phyloP scores from a whole-genome alignment of 2,888 invertebrate genomes.

The Drosophila rubida region DNA sequence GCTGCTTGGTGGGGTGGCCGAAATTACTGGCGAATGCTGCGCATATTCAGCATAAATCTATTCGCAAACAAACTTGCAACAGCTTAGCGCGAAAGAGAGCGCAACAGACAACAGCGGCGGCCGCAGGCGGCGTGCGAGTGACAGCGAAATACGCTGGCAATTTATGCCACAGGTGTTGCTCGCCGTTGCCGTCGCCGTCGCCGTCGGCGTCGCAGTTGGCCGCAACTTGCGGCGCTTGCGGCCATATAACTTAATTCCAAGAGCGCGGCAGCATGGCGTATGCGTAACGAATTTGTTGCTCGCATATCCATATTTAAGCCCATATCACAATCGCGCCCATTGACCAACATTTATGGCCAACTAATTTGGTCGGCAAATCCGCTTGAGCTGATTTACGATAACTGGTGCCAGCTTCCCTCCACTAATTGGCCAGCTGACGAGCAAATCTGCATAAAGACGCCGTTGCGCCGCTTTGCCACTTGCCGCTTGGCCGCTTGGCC shows the following conservation, averaged over 20 bases:
- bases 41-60: slow-evolving; percentile 77
- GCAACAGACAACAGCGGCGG: neutral
- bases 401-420: slow-evolving; percentile 13
- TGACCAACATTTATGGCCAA: slow-evolving; percentile 29
- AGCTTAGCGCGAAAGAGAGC: slow-evolving; percentile 11
- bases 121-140: neutral
- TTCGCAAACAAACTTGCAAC: slow-evolving; percentile 42
- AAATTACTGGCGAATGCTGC: slow-evolving; percentile 64
- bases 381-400: slow-evolving; percentile 14
- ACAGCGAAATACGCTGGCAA: slow-evolving; percentile 18
- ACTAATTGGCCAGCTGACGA: slow-evolving; percentile 10
- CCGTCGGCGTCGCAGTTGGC: slow-evolving; percentile 10
- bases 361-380: slow-evolving; percentile 17
- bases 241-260: slow-evolving; percentile 42
- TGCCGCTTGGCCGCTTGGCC: no score
- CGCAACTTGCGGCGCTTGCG: slow-evolving; percentile 62
- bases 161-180: slow-evolving; percentile 73
- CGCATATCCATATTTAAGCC: neutral
- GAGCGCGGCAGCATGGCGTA: slow-evolving; percentile 25
- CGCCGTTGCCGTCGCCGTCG: slow-evolving; percentile 15
- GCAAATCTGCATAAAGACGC: neutral
- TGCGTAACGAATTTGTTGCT: slow-evolving; percentile 23
- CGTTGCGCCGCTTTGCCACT: no score
- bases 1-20: slow-evolving; percentile 11
- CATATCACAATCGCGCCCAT: slow-evolving; percentile 11